A percentile compares a stretch with the other conserved stretches of the same genome.
Evolutionary conservation across 2,797 vertebrate genomes (phyloP).

Genomic region (Sciurus vulgaris): DNA sequence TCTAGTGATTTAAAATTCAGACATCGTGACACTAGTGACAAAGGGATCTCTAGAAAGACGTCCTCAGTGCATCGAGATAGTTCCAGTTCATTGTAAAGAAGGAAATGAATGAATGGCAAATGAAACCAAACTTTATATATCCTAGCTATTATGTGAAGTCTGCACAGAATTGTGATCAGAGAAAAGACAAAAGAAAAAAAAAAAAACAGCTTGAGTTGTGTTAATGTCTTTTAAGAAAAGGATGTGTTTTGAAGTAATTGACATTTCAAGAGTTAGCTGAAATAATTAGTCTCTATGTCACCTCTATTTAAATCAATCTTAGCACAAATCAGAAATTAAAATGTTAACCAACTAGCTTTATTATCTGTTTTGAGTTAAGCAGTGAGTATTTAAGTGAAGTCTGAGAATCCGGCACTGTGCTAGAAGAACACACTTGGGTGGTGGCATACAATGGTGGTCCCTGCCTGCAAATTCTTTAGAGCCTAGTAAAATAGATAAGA

Average conservation of each 20-base stretch:
- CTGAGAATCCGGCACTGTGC: not conserved
- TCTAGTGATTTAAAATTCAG: conserved; percentile 78
- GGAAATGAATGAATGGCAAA: conserved; percentile 80
- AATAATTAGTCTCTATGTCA: conserved; percentile 74
- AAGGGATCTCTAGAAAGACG: conserved; percentile 67
- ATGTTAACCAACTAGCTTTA: conserved; percentile 71
- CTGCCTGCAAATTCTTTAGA: not conserved
- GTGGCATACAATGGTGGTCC: not conserved
- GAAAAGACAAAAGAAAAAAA: not conserved
- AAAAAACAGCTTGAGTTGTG: not conserved
- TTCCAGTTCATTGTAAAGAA: conserved; percentile 75
- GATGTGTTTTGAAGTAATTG: conserved; percentile 54
- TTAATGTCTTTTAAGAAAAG: not conserved
- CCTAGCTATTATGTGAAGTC: conserved; percentile 57
- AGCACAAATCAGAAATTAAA: conserved; percentile 75
- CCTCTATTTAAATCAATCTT: conserved; percentile 68
- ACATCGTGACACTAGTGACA: conserved; percentile 76
- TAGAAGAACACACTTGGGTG: too few relatives aligned
- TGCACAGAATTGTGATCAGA: conserved; percentile 43
- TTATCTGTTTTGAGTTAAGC: conserved; percentile 15
- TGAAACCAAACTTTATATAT: conserved; percentile 79
- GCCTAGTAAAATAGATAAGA: not conserved
- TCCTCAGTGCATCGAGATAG: conserved; percentile 71
- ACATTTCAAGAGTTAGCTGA: conserved; percentile 73
- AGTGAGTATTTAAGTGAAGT: not conserved